Evolutionary conservation across 53 echinoderm and acorn worm species (phyloP).

Genomic region (Patiria pectinifera): DNA sequence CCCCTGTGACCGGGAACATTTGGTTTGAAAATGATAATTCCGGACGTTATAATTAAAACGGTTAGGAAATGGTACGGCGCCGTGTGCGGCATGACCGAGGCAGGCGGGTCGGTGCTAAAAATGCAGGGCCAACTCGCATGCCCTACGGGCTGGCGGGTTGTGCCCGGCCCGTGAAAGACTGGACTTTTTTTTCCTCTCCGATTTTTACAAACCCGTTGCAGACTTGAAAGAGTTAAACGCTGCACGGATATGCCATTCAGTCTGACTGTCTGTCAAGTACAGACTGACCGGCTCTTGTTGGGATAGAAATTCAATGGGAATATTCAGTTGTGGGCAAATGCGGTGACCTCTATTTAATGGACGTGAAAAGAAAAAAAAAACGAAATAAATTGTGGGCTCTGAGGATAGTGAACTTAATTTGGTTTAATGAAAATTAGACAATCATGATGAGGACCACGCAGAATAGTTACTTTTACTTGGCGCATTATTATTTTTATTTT

Average conservation of each 20-base stretch:
- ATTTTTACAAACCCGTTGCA: not conserved
- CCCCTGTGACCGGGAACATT: not conserved
- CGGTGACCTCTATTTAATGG: not conserved
- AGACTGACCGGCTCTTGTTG: conserved; percentile 44
- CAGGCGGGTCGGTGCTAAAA: conserved; percentile 66
- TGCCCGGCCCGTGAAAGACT: not conserved
- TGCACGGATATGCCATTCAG: conserved; percentile 46
- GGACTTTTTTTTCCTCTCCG: conserved; percentile 8
- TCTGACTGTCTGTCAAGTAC: conserved; percentile 30
- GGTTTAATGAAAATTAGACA: no score
- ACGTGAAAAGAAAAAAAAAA: not conserved
- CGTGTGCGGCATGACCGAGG: conserved; percentile 81
- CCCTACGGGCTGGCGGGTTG: conserved; percentile 51
- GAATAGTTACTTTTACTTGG: no score
- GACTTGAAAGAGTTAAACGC: conserved; percentile 36
- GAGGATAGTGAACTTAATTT: not conserved
- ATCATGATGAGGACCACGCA: no score
- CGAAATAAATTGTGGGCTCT: not conserved
- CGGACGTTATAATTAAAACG: conserved; percentile 19
- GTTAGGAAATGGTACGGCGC: conserved; percentile 72
- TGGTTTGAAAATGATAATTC: conserved; percentile 5
- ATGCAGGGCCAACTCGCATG: conserved; percentile 19
- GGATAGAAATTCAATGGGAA: conserved; percentile 45
- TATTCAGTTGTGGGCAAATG: conserved; percentile 23
- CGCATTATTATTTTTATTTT: no score